Base-by-base conservation (phyloP, 2,888 invertebrate genomes). In the Torymus aiolomorphi region DNA sequence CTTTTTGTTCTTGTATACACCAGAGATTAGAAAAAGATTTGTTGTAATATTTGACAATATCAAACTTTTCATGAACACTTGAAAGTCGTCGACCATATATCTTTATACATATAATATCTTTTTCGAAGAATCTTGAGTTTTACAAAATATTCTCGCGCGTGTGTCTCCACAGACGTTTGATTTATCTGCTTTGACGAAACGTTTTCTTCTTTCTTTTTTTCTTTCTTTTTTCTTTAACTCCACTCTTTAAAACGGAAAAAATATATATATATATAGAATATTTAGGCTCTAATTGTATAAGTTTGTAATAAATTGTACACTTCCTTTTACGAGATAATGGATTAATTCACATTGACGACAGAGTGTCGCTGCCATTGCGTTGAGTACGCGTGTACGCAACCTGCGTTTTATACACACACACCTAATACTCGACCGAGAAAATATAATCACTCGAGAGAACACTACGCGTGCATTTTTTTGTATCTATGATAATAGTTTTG, bases 301-400 rank as follows among this genome's bases (percentile, higher is more conserved):
- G 76, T 78, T 78, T 81, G 78, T 81, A 81, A 78, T 78, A 78
- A 78, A 81, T 78, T 81, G 81, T 81, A 78, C 63, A 81, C 78
- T 76, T 76, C 62, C 78, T 62, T 75, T 42, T 42, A 75, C 71
- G 74, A 77, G 66, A 78, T 75, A 75, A 70, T 66, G 13, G 74
- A 74, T 71, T 80, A 52, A 76, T 67, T 76, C 42, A 59, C 77
- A 66, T 42, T 42, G 42, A 8, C 54, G 52, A 52, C 18, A 80
- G 71, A 73, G 77, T 81, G 78, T 8, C 42, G 75, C 78, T 81
- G 80, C 80, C 80, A 81, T 81, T 81, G 42, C 66, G 24, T 81
- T 78, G 75, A 81, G 80, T 78, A 67, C 42, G 42, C 42, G 8
- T 42, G 42, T 42, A 42, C 42, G 42, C 42, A 42, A 42, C 8